Percentiles rank a stretch among this genome's conserved stretches.
phyloP scores from a whole-genome alignment of 2,797 vertebrate species.

The Malurus splendens region DNA sequence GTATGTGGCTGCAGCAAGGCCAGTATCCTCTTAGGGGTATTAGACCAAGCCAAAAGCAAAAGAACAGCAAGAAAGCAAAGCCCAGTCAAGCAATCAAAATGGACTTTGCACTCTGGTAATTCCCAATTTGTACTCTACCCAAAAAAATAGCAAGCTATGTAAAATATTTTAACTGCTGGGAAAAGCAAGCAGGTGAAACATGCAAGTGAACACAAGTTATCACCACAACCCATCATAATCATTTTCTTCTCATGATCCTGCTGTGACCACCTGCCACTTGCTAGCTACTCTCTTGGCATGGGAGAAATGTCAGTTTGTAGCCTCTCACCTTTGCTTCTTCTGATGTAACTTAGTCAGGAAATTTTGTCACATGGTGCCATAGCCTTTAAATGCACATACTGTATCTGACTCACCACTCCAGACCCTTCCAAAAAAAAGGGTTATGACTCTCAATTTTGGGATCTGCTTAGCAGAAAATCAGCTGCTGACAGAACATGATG shows the following conservation, averaged over 20 bases:
- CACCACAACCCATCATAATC: background rate
- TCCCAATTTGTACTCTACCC: background rate
- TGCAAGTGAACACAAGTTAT: background rate
- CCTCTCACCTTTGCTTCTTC: background rate
- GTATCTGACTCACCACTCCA: background rate
- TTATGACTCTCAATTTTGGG: background rate
- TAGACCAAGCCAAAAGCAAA: background rate
- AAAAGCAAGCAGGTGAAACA: background rate
- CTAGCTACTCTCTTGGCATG: background rate
- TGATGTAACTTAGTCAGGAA: background rate
- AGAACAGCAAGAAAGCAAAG: background rate
- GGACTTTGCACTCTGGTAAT: background rate
- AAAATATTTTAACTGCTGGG: background rate
- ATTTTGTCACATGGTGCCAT: background rate
- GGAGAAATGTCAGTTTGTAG: background rate
- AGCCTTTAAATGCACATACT: background rate
- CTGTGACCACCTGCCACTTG: background rate
- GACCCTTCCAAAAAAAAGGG: background rate
- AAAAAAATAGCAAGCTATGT: background rate
- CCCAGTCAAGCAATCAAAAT: background rate
- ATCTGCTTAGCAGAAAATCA: conserved; percentile 1
- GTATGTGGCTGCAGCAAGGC: background rate
- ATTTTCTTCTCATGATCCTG: background rate
- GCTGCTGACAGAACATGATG: background rate
- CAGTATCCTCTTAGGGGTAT: background rate